Percentiles rank a stretch among this genome's conserved stretches.
These are phyloP conservation scores for Drosophila meridionalis DNA, from an alignment of 2,888 invertebrate species.

Conservation along the genomic window DNA sequence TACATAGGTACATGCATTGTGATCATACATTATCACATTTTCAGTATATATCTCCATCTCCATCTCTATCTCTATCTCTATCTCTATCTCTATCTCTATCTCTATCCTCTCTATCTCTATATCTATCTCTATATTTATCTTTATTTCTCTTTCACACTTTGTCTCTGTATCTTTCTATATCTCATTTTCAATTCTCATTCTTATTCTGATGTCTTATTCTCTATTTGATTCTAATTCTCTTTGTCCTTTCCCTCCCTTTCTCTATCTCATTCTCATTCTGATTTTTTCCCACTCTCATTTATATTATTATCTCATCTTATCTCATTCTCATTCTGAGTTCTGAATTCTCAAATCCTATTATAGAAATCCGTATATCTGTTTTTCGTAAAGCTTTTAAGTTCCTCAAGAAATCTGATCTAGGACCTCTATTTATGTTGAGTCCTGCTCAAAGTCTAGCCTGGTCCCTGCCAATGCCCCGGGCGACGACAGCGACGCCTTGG, in stretches of 20 bases:
- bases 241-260: not conserved
- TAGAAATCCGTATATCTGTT: not conserved
- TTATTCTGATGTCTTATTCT: not conserved
- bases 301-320: too few species aligned
- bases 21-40: not conserved
- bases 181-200: not conserved
- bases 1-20: not conserved
- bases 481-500: slow-evolving; percentile 3
- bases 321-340: too few species aligned
- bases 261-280: not conserved
- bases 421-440: slow-evolving; percentile 59
- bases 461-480: not conserved
- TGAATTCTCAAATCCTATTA: too few species aligned
- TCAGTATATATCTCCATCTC: not conserved
- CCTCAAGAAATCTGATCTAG: slow-evolving; percentile 41
- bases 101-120: not conserved
- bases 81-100: not conserved
- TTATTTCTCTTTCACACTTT: not conserved
- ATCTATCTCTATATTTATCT: not conserved
- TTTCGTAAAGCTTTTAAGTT: not conserved
- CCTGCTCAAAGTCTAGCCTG: slow-evolving; percentile 36
- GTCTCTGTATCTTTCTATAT: not conserved
- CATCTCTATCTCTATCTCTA: too few species aligned
- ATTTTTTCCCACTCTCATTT: too few species aligned
- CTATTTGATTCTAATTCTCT: not conserved